phyloP scores from a whole-genome alignment of 2,888 invertebrate species.

The Tridacna crocea region DNA sequence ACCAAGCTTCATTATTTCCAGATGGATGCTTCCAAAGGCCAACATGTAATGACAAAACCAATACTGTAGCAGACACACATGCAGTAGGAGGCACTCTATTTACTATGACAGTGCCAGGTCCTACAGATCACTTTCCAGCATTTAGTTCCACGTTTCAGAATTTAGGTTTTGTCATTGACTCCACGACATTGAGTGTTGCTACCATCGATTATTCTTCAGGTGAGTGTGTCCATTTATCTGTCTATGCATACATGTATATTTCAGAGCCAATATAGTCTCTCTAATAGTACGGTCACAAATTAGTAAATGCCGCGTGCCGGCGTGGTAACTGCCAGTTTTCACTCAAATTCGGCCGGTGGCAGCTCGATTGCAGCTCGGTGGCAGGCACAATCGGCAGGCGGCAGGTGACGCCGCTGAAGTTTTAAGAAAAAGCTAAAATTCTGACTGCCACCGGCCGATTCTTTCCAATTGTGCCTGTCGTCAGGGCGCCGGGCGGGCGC shows the following conservation, averaged over 20 bases:
- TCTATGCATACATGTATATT: neutral
- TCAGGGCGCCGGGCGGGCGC: too few species aligned
- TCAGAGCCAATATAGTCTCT: neutral
- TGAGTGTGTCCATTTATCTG: neutral
- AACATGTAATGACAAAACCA: slow-evolving; percentile 24
- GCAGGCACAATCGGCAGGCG: too few species aligned
- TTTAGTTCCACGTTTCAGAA: slow-evolving; percentile 30
- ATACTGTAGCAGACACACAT: slow-evolving; percentile 7
- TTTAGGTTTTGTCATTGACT: slow-evolving; percentile 4
- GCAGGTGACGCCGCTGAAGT: too few species aligned
- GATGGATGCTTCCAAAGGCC: slow-evolving; percentile 35
- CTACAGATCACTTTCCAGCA: slow-evolving; percentile 27
- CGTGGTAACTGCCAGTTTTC: too few species aligned
- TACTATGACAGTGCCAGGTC: slow-evolving; percentile 17
- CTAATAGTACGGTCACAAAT: too few species aligned
- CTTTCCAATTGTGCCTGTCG: too few species aligned
- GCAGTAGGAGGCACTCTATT: slow-evolving; percentile 31
- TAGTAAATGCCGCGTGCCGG: too few species aligned
- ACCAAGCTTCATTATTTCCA: slow-evolving; percentile 1
- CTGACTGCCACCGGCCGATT: too few species aligned
- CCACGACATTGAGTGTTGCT: slow-evolving; percentile 20
- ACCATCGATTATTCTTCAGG: slow-evolving; percentile 23
- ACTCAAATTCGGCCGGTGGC: too few species aligned
- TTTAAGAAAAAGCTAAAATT: too few species aligned
- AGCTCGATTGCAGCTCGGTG: too few species aligned